Conservation (phyloP, 2,797 vertebrate species). For the Siniperca undulata region DNA sequence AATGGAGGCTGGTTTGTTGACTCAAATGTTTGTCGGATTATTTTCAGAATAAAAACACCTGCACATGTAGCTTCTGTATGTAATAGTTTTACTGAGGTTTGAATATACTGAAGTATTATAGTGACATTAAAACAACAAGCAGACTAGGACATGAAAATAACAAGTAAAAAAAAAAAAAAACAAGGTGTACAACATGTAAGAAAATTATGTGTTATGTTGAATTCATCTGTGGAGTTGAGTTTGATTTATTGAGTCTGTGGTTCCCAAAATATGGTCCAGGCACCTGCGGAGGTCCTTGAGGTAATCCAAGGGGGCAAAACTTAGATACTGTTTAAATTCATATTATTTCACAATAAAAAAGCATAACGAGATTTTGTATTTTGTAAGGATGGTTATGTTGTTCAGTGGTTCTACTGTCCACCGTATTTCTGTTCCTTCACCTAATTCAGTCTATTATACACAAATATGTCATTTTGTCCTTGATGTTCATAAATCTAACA, state of each 20-base stretch:
- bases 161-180: not conserved
- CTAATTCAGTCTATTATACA: not conserved
- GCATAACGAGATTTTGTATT: not conserved
- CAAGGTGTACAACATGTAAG: not conserved
- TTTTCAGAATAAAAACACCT: slow-evolving; percentile 19
- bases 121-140: not conserved
- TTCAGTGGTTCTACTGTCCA: not conserved
- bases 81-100: not conserved
- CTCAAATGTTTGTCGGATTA: not conserved
- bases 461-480: not conserved
- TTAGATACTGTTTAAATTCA: not conserved
- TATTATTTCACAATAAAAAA: not conserved
- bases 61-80: not conserved
- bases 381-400: not conserved
- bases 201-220: not conserved
- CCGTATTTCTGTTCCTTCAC: not conserved
- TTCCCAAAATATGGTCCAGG: not conserved
- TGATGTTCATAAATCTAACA: not conserved
- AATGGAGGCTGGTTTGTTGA: not conserved
- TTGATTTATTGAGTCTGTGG: not conserved
- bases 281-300: not conserved
- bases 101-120: not conserved
- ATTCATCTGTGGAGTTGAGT: not conserved
- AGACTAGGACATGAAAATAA: not conserved
- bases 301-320: not conserved